Evolutionary conservation across 2,797 vertebrate genomes (phyloP).

Genomic region (Coendou prehensilis): DNA sequence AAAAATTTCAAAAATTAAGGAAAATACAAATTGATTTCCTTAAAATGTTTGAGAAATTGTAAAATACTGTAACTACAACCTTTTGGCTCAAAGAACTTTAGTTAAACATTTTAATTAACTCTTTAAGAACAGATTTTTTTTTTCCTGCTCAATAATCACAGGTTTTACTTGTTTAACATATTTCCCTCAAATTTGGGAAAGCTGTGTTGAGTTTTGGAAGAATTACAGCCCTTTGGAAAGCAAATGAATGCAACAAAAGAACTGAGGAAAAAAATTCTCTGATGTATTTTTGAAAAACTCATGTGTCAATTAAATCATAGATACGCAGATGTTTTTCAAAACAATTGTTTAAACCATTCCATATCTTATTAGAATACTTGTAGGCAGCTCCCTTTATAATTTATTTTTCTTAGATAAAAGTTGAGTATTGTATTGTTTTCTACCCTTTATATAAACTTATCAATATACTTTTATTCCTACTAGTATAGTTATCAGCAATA

Average conservation of each 20-base stretch:
- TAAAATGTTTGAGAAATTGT: constrained; percentile 56
- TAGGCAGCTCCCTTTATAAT: constrained; percentile 56
- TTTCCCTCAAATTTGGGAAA: neutral
- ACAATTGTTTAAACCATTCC: constrained; percentile 63
- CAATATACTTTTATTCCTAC: constrained; percentile 58
- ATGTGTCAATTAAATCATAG: constrained; percentile 51
- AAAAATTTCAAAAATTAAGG: constrained; percentile 59
- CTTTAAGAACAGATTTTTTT: neutral
- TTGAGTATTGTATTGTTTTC: constrained; percentile 12
- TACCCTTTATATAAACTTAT: constrained; percentile 36
- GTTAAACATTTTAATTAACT: constrained; percentile 54
- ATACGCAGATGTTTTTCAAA: neutral
- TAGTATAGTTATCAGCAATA: constrained; percentile 51
- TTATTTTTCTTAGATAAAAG: constrained; percentile 62
- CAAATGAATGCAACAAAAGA: constrained; percentile 54
- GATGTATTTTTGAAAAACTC: constrained; percentile 55
- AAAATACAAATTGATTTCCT: constrained; percentile 64
- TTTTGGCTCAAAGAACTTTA: constrained; percentile 58
- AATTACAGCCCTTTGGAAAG: constrained; percentile 48
- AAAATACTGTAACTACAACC: constrained; percentile 64
- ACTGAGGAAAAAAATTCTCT: constrained; percentile 45
- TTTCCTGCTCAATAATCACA: constrained; percentile 32
- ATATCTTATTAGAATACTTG: constrained; percentile 63
- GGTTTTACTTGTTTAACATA: constrained; percentile 47
- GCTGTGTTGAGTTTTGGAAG: neutral